Percentiles rank a stretch among this genome's conserved stretches.
Evolutionary conservation across 2,797 vertebrate species (phyloP).

Genomic region (Parauchenoglanis punctatus): DNA sequence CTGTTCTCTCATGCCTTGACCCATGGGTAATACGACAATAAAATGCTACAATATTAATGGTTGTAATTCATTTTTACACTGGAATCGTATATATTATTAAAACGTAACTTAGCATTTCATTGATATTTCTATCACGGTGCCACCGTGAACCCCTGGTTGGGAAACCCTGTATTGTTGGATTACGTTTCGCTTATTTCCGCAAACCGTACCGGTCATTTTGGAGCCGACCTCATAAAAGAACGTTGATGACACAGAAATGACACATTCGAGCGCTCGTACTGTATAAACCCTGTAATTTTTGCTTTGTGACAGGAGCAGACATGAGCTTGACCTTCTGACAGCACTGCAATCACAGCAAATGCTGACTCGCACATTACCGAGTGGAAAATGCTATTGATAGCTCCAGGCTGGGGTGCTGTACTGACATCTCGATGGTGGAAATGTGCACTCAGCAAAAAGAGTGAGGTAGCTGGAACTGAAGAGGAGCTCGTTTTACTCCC

Average conservation of each 20-base stretch:
- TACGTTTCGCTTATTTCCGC: background rate
- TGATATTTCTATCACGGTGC: background rate
- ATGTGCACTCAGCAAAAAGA: conserved; percentile 73
- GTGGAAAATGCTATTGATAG: conserved; percentile 71
- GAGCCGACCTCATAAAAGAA: background rate
- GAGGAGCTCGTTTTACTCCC: background rate
- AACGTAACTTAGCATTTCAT: background rate
- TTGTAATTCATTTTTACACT: background rate
- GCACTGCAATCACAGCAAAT: conserved; percentile 45
- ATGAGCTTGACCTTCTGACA: conserved; percentile 5
- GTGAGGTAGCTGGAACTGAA: conserved; percentile 60
- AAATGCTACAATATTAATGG: background rate
- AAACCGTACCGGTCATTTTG: background rate
- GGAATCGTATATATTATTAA: background rate
- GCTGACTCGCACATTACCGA: conserved; percentile 67
- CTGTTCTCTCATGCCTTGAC: background rate
- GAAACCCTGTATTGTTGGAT: background rate
- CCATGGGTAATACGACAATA: background rate
- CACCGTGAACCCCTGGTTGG: background rate
- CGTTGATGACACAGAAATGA: background rate
- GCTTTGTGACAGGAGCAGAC: background rate
- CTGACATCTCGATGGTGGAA: conserved; percentile 67
- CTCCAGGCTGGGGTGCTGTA: conserved; percentile 62
- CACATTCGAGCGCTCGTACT: background rate
- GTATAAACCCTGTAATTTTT: background rate